Evolutionary conservation across 1,140 invertebrate species (phyloP), one percentile per base, ranked within the genome.

Genomic region (Macrotrachela quadricornifera): DNA sequence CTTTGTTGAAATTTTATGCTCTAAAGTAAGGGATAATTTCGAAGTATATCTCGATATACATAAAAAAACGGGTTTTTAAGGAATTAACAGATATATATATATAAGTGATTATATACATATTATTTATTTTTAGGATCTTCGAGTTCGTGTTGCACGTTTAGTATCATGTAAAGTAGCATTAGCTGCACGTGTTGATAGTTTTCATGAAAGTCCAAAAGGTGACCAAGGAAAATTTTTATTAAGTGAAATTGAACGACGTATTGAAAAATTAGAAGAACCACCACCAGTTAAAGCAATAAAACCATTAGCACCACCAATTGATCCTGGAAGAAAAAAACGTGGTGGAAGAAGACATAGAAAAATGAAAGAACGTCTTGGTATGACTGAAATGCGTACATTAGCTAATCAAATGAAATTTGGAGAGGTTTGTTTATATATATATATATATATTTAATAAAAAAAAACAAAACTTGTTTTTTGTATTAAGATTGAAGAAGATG

Each of bases 401-500:
- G 84, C 85, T 0, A 99, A 99, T 69, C 75, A 92, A 62, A 85
- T 97, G 77, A 96, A 88, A 67, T 99, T 99, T 73, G 92, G 85
- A 58, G 87, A 94, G 8, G 21, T 30, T n/a, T n/a, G n/a, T n/a
- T n/a, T n/a, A n/a, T n/a, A n/a, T n/a, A n/a, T n/a, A n/a, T n/a
- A n/a, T n/a, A n/a, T n/a, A n/a, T n/a, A n/a, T n/a, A n/a, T n/a
- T n/a, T n/a, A n/a, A n/a, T n/a, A n/a, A 30, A 30, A 8, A 30
- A 30, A 4, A 30, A 30, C 21, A 30, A 30, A 4, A 4, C 21
- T 30, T 30, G 2, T 8, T 30, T 30, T 8, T 30, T 30, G 3
- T 30, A 4, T 30, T 30, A 4, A 30, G 73, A 94, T 99, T 65
- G 90, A 96, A 71, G 91, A 96, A 64, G 94, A 99, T 70, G 90